Conservation (phyloP, 2,113 vertebrate species). For the Orycteropus afer region DNA sequence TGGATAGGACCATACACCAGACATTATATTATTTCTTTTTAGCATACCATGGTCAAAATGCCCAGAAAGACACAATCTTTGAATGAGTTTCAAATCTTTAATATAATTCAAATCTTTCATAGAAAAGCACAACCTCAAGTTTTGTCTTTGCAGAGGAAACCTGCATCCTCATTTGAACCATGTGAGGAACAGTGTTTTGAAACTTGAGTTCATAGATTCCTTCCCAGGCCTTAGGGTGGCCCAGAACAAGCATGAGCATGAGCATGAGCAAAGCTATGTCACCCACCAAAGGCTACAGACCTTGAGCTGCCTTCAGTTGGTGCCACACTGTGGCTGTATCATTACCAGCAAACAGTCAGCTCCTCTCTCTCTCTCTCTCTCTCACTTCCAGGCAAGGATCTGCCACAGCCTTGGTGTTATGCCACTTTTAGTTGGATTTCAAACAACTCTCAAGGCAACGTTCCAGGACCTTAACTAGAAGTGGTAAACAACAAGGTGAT, state of each 20-base stretch:
- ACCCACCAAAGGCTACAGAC: neutral
- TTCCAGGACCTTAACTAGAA: neutral
- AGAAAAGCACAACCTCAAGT: accelerated
- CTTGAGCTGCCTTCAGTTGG: neutral
- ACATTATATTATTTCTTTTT: accelerated
- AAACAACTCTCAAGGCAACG: neutral
- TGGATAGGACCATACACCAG: accelerated
- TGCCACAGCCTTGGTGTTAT: neutral
- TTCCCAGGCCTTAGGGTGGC: neutral
- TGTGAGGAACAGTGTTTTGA: accelerated
- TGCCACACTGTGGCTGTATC: neutral
- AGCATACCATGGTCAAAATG: neutral
- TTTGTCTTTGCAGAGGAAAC: neutral
- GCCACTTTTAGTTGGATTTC: neutral
- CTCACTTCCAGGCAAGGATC: neutral
- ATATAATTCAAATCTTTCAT: accelerated
- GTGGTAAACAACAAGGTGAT: neutral
- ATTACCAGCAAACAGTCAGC: accelerated
- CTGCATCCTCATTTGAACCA: accelerated
- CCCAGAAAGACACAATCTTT: neutral
- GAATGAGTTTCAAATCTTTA: accelerated
- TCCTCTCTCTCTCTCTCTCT: neutral
- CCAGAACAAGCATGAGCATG: too few relatives aligned
- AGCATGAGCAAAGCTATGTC: neutral
- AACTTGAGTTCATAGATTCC: accelerated